Evolutionary conservation across 2,797 vertebrate species (phyloP), one percentile per base, ranked within the genome.

Genomic region (Gobionotothen gibberifrons): DNA sequence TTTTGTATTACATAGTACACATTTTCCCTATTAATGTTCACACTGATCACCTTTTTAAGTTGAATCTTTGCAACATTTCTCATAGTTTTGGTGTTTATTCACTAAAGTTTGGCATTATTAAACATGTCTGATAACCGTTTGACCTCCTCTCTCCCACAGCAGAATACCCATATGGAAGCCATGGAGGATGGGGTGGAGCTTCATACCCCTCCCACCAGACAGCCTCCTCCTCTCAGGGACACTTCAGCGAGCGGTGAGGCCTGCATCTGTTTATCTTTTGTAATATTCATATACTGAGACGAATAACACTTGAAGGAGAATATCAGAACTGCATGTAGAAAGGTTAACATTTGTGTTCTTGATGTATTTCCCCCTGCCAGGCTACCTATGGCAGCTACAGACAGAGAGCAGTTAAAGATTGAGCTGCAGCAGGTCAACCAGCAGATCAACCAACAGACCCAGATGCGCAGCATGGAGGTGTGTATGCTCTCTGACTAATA

Each of bases 391-490:
- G 93, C 95, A 70, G 61, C 83, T 42, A 89, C 94, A 19, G 97
- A 99, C 69, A 93, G 98, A 82, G 97, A 99, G 83, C 98, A 98
- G 91, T 94, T 99, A 59, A 96, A 98, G 87, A 95, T 99, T 88
- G 98, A 99, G 85, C 92, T 99, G 63, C 98, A 99, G 90, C 97
- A 99, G 55, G 94, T 99, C 81, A 98, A 97, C 92, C 91, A 94
- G 79, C 93, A 99, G 91, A 99, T 99, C 85, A 99, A 90, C 89
- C 98, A 99, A 84, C 98, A 99, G 90, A 97, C 97, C 48, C 97
- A 99, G 88, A 94, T 98, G 75, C 91, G 96, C 68, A 96, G 95
- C 69, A 94, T 99, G 63, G 97, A 99, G 96, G 97, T 98, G 77
- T 61, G 87, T 85, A 61, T 62, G 2, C 13, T 65, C 52, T 58